A percentile compares a stretch with the other conserved stretches of the same genome.
These are phyloP conservation scores for Cyanoramphus novaezelandiae DNA, from an alignment of 2,113 vertebrate species.

Conservation along the genomic window DNA sequence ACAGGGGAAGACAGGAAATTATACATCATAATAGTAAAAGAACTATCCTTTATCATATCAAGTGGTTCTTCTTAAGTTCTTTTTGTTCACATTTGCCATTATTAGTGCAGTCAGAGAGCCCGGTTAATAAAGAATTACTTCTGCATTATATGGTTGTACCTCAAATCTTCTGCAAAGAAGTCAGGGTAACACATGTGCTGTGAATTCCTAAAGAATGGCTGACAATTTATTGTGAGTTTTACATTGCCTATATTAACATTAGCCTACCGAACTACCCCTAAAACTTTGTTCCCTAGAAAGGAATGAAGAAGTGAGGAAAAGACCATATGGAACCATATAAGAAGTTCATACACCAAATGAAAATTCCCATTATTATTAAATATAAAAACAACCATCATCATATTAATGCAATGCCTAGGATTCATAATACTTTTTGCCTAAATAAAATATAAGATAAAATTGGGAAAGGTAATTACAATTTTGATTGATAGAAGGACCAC, in stretches of 20 bases:
- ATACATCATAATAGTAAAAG: constrained; percentile 61
- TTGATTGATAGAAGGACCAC: constrained; percentile 57
- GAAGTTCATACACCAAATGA: not conserved
- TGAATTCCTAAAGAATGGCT: constrained; percentile 41
- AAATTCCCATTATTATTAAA: constrained; percentile 24
- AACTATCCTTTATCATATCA: constrained; percentile 67
- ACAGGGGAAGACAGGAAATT: constrained; percentile 57
- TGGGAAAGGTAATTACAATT: constrained; percentile 48
- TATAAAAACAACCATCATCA: constrained; percentile 47
- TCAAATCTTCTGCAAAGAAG: constrained; percentile 44
- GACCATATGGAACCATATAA: not conserved
- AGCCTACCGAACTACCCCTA: not conserved
- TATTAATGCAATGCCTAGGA: constrained; percentile 16
- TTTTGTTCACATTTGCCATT: constrained; percentile 59
- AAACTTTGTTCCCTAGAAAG: not conserved
- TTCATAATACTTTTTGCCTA: constrained; percentile 18
- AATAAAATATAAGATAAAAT: constrained; percentile 33
- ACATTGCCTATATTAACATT: not conserved
- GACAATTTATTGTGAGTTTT: constrained; percentile 27
- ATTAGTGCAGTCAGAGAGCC: constrained; percentile 40
- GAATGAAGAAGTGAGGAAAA: constrained; percentile 41
- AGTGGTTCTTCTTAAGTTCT: constrained; percentile 62
- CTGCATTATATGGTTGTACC: constrained; percentile 38
- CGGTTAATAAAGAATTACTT: constrained; percentile 62
- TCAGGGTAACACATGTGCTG: constrained; percentile 14